A percentile compares a stretch with the other conserved stretches of the same genome.
phyloP scores from a whole-genome alignment of 92 coral and sea anemone genomes.

The Bergia puertoricense region DNA sequence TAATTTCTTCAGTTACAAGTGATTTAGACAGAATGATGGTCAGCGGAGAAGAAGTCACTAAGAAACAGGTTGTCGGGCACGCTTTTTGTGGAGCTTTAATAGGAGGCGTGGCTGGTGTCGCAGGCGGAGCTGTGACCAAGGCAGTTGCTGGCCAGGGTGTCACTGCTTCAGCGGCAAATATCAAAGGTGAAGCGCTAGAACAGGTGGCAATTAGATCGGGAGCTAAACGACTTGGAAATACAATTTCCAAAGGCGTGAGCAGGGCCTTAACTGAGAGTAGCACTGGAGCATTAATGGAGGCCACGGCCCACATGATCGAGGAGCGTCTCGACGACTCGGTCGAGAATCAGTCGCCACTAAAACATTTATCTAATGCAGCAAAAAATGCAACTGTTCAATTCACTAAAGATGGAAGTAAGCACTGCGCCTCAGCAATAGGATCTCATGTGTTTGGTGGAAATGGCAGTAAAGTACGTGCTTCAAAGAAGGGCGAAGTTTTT shows the following conservation, averaged over 20 bases:
- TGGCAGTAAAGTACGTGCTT: neutral
- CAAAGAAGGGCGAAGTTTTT: neutral
- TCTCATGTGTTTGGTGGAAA: conserved; percentile 11
- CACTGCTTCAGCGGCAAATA: conserved; percentile 9
- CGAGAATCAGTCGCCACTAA: neutral
- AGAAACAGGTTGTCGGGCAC: conserved; percentile 27
- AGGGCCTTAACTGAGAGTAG: neutral
- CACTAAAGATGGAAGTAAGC: neutral
- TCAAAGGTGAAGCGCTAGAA: conserved; percentile 2
- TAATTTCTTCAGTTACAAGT: neutral
- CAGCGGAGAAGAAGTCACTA: conserved; percentile 36
- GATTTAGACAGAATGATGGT: conserved; percentile 29
- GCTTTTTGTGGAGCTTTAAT: conserved; percentile 26
- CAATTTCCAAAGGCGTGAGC: neutral
- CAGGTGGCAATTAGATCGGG: neutral
- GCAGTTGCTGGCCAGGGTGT: neutral
- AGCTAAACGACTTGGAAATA: neutral
- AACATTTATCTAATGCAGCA: neutral
- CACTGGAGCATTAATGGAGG: neutral
- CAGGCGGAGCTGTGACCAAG: neutral
- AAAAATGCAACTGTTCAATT: neutral
- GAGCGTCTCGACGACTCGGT: conserved; percentile 19
- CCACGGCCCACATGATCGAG: neutral
- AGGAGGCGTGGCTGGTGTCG: conserved; percentile 19
- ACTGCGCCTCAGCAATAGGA: neutral